Evolutionary conservation across 2,888 invertebrate species (phyloP).

Genomic region (Volucella zonaria): DNA sequence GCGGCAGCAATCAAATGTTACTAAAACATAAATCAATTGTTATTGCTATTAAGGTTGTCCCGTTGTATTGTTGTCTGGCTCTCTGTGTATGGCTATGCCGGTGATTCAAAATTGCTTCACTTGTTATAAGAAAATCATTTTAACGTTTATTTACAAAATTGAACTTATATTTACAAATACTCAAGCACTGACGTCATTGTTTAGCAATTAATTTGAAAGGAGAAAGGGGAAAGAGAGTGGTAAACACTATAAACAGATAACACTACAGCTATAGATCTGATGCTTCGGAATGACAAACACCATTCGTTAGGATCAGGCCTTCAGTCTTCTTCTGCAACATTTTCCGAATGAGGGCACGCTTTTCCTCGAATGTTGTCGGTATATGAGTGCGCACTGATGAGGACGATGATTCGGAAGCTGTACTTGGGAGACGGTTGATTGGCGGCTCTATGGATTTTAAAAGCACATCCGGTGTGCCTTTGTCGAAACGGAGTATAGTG

Average conservation of each 20-base stretch:
- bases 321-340: conserved; percentile 76
- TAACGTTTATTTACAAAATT: conserved; percentile 34
- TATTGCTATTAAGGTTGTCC: not conserved
- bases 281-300: conserved; percentile 76
- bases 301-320: conserved; percentile 75
- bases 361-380: conserved; percentile 75
- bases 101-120: conserved; percentile 10
- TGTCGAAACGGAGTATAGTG: conserved; percentile 50
- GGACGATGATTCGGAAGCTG: conserved; percentile 16
- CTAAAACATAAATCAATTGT: conserved; percentile 28
- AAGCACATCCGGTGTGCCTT: conserved; percentile 20
- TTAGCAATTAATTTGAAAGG: too few relatives aligned
- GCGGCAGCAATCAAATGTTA: conserved; percentile 29
- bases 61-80: too few relatives aligned
- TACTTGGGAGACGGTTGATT: conserved; percentile 12
- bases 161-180: conserved; percentile 33
- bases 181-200: not conserved
- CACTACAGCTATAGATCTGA: conserved; percentile 56
- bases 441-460: not conserved
- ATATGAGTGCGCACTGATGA: conserved; percentile 8
- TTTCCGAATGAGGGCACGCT: conserved; percentile 76
- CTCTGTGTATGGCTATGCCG: not conserved
- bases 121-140: not conserved
- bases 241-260: not conserved
- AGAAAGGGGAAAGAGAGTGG: not conserved